Conservation (phyloP, 92 coral and sea anemone species). For the Chrysogorgia sp. region DNA sequence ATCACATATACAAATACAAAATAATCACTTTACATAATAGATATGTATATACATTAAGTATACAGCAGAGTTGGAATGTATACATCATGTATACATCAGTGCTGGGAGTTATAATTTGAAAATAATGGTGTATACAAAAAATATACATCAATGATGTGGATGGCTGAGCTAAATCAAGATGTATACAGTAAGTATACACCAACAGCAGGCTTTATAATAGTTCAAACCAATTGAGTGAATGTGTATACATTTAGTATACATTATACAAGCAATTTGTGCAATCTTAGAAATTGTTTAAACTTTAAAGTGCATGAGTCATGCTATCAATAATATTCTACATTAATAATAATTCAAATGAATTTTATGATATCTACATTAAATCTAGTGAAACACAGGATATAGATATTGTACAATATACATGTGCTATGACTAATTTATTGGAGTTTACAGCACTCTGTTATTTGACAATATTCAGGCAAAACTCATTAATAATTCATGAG, state of each 20-base stretch:
- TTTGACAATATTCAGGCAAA: too few species aligned
- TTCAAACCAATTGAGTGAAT: slow-evolving; percentile 24
- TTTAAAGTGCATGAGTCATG: too few species aligned
- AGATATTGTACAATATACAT: too few species aligned
- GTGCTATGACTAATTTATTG: too few species aligned
- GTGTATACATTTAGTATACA: neutral
- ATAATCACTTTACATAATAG: neutral
- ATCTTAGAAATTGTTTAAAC: too few species aligned
- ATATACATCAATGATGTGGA: too few species aligned
- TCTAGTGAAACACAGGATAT: too few species aligned
- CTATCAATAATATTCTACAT: too few species aligned
- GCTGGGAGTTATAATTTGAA: neutral
- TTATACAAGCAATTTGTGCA: neutral
- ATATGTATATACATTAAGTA: neutral
- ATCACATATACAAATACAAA: slow-evolving; percentile 33
- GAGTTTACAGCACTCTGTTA: too few species aligned
- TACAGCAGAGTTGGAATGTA: neutral
- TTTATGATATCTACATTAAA: too few species aligned
- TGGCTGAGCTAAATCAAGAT: neutral
- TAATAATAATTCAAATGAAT: too few species aligned
- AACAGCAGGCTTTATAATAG: slow-evolving; percentile 3
- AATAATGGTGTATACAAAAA: neutral
- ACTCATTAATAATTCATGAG: too few species aligned
- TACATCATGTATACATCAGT: neutral
- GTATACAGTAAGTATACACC: neutral